phyloP scores from a whole-genome alignment of 2,797 vertebrate genomes.

The Gallirallus australis region DNA sequence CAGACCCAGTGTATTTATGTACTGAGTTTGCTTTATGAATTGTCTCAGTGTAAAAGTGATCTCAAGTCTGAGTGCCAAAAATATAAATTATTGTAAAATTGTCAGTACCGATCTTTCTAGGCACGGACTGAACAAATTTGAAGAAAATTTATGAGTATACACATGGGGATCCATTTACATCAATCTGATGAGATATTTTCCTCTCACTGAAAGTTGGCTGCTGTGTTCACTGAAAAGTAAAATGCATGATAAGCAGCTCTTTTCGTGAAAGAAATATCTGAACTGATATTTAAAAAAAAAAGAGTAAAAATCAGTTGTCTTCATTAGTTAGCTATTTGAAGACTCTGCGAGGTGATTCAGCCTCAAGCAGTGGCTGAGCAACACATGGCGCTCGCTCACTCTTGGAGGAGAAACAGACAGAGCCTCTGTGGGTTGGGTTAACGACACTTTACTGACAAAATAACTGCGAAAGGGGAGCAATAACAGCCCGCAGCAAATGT shows the following conservation, averaged over 20 bases:
- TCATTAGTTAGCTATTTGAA: not conserved
- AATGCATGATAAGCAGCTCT: not conserved
- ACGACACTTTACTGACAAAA: too few relatives aligned
- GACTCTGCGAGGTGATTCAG: too few relatives aligned
- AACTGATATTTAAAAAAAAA: not conserved
- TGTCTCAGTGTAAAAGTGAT: not conserved
- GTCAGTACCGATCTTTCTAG: not conserved
- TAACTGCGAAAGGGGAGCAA: too few relatives aligned
- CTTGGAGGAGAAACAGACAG: too few relatives aligned
- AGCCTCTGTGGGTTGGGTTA: too few relatives aligned
- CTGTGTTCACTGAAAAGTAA: not conserved
- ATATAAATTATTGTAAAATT: not conserved
- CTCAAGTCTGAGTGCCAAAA: not conserved
- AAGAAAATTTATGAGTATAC: not conserved
- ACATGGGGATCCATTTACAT: not conserved
- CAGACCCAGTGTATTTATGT: fast-evolving
- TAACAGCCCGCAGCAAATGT: too few relatives aligned
- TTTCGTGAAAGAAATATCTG: not conserved
- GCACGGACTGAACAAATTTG: not conserved
- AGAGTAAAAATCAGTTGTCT: not conserved
- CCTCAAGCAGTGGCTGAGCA: too few relatives aligned
- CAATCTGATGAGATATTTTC: not conserved
- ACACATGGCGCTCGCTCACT: too few relatives aligned
- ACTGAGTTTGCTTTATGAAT: not conserved
- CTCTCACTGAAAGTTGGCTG: not conserved